Evolutionary conservation across 2,888 invertebrate species (phyloP), one percentile per base, ranked within the genome.

Genomic region (Coleophora flavipennella): DNA sequence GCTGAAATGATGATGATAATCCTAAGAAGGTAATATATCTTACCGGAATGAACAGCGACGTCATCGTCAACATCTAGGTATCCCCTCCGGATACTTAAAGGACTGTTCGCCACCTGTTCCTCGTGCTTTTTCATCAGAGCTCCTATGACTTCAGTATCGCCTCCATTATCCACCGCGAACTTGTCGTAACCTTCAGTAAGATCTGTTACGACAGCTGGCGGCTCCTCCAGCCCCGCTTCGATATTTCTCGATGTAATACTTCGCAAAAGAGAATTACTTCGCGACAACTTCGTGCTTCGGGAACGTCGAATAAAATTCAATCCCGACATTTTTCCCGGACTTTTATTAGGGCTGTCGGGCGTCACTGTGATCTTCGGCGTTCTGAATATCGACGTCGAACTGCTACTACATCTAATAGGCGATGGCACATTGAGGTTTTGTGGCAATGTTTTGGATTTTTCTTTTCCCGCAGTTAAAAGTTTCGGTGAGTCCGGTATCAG

Each of bases 11-110:
- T 3, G 3, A 4, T 20, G 3, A 20, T 20, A 4, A 6, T 20
- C 20, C 3, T 20, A 6, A 20, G 6, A 3, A 20, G 20, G 6
- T 20, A 51, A 43, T 44, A 43, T 44, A 41, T 49, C 79, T 86
- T 87, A 92, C 91, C 91, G 59, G 92, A 92, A 83, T 91, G 92
- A 56, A 91, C 86, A 47, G 88, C 90, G 46, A 89, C 90, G 52
- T 90, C 90, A 57, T 90, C 90, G 53, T 91, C 91, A 10, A 86
- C 87, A 55, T 88, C 88, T 51, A 85, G 74, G 47, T 81, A 85
- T 46, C 73, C 77, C 32, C 84, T 72, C 10, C 83, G 69, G 47
- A 76, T 67, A 71, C 85, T 89, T 41, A 75, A 56, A 38, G 75
- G 80, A 59, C 77, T 83, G 50, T 67, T 80, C 3, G 74, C 72